phyloP scores from a whole-genome alignment of 2,797 vertebrate genomes.

The Psittacula echo region DNA sequence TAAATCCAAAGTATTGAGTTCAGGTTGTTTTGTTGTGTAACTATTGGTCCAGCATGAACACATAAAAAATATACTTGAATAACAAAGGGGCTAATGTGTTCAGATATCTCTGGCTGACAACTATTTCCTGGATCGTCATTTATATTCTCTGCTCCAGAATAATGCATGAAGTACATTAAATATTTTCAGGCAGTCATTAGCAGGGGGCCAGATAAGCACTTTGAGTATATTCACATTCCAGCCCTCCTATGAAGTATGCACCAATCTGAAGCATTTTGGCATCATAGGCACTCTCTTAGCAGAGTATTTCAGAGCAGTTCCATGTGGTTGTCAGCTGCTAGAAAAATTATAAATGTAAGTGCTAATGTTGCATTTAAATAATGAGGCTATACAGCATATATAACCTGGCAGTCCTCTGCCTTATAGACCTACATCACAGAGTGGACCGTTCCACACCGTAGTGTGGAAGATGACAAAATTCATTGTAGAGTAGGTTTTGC shows the following conservation, averaged over 20 bases:
- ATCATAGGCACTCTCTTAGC: not conserved
- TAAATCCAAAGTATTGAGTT: not conserved
- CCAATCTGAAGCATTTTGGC: not conserved
- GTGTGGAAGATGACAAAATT: not conserved
- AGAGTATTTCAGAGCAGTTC: not conserved
- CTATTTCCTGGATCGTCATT: not conserved
- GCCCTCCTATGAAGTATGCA: not conserved
- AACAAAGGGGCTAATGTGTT: not conserved
- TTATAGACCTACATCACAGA: not conserved
- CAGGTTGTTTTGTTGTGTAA: not conserved
- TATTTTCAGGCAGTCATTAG: not conserved
- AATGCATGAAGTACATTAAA: not conserved
- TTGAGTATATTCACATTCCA: not conserved
- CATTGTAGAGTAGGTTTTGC: not conserved
- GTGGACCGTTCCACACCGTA: not conserved
- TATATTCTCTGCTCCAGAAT: not conserved
- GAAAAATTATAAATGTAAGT: not conserved
- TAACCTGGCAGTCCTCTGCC: not conserved
- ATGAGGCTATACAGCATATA: fast-evolving
- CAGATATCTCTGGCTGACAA: not conserved
- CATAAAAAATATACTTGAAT: not conserved
- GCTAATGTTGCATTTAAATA: not conserved
- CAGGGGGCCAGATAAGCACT: not conserved
- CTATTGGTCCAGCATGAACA: not conserved
- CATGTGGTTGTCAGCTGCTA: not conserved